A percentile compares a stretch with the other conserved stretches of the same genome.
Conservation (phyloP, 2,888 invertebrate genomes). For the Pollenia angustigena region DNA sequence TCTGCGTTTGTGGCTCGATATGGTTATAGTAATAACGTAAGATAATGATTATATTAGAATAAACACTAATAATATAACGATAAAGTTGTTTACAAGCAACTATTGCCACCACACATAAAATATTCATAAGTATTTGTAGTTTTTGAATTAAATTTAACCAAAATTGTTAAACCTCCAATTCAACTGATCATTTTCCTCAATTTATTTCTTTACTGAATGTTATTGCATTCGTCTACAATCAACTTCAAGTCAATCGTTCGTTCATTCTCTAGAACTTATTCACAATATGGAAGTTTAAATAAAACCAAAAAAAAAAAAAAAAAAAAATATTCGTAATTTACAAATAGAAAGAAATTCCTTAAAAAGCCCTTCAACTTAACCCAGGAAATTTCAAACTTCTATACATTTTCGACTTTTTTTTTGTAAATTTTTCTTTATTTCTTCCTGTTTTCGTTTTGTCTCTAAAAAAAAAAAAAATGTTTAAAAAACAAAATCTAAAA, state of each 20-base stretch:
- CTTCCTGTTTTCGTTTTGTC: slow-evolving; percentile 24
- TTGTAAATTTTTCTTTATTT: slow-evolving; percentile 11
- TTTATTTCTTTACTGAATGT: neutral
- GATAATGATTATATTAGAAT: no score
- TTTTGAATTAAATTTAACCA: no score
- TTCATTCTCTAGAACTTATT: slow-evolving; percentile 16
- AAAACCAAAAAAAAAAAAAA: slow-evolving; percentile 5
- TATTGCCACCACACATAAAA: no score
- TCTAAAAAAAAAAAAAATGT: slow-evolving; percentile 32
- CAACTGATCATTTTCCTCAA: neutral
- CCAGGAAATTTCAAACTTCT: slow-evolving; percentile 61
- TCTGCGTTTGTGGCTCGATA: no score
- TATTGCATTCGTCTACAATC: neutral
- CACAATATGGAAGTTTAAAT: slow-evolving; percentile 40
- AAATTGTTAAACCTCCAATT: neutral
- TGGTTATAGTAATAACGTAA: no score
- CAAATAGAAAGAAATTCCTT: slow-evolving; percentile 48
- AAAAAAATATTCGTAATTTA: slow-evolving; percentile 11
- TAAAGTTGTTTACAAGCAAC: no score
- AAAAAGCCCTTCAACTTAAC: slow-evolving; percentile 63
- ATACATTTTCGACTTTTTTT: slow-evolving; percentile 42
- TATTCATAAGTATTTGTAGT: no score
- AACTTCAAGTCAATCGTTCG: slow-evolving; percentile 15
- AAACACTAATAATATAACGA: no score
- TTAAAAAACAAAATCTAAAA: slow-evolving; percentile 14